These are phyloP conservation scores for Lacanobia oleracea DNA, from an alignment of 2,888 invertebrate genomes.

Conservation along the genomic window DNA sequence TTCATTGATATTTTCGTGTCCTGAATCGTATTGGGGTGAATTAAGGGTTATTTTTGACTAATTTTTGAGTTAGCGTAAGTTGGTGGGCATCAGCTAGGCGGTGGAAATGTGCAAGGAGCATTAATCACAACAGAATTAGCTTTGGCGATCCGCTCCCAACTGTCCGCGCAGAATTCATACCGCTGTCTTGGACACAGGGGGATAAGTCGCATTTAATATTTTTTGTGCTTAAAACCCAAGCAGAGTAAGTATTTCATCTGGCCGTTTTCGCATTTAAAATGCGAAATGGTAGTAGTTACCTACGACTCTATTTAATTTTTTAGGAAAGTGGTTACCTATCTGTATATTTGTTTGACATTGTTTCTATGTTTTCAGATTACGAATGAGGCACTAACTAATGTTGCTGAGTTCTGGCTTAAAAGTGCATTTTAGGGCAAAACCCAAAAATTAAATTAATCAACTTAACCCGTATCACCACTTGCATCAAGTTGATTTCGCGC, in stretches of 20 bases:
- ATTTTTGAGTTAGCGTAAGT: conserved; percentile 56
- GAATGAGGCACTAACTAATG: not conserved
- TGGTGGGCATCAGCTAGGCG: conserved; percentile 76
- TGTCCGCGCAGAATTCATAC: conserved; percentile 88
- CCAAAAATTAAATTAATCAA: conserved; percentile 50
- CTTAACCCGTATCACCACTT: conserved; percentile 57
- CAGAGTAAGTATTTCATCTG: not conserved
- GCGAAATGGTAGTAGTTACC: not conserved
- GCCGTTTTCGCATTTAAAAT: conserved; percentile 22
- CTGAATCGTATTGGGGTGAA: conserved; percentile 48
- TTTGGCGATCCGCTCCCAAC: conserved; percentile 89
- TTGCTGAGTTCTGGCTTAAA: not conserved
- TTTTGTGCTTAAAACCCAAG: conserved; percentile 38
- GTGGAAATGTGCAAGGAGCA: conserved; percentile 88
- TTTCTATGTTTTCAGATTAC: not conserved
- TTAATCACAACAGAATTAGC: conserved; percentile 91
- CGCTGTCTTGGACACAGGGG: conserved; percentile 67
- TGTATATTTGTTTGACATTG: not conserved
- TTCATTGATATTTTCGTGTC: conserved; percentile 43
- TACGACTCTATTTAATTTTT: not conserved
- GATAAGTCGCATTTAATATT: conserved; percentile 67
- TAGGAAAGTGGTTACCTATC: not conserved
- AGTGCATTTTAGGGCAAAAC: not conserved
- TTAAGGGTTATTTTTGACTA: conserved; percentile 70
- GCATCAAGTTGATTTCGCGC: conserved; percentile 75